These are phyloP conservation scores for Eulemur macaco DNA, from an alignment of 2,113 vertebrate genomes.

Conservation along the genomic window DNA sequence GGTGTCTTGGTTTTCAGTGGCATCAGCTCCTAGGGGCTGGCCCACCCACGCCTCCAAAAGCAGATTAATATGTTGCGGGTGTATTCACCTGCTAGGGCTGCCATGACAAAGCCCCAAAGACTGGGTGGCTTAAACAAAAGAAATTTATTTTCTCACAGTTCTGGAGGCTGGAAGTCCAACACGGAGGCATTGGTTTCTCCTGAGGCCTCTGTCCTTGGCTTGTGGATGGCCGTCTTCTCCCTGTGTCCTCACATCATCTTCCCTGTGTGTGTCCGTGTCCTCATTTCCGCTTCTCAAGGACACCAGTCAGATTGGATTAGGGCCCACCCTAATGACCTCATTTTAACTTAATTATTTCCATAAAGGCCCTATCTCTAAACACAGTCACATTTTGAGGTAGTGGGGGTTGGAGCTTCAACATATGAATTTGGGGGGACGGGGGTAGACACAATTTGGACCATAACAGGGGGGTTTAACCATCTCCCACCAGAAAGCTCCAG, in stretches of 20 bases:
- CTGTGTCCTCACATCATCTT: neutral
- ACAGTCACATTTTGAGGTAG: neutral
- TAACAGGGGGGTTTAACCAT: neutral
- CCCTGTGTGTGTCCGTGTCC: neutral
- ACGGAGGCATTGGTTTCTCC: neutral
- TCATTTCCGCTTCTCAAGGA: neutral
- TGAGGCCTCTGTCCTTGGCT: neutral
- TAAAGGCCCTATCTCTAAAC: neutral
- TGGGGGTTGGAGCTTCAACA: neutral
- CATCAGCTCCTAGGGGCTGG: neutral
- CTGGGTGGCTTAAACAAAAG: neutral
- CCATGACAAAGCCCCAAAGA: neutral
- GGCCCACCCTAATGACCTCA: neutral
- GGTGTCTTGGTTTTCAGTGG: neutral
- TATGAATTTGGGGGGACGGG: neutral
- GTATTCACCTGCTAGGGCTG: neutral
- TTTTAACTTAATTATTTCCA: neutral
- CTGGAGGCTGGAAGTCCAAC: neutral
- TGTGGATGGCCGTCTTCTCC: fast-evolving
- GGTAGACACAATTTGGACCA: neutral
- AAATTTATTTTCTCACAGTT: neutral
- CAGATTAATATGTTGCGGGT: neutral
- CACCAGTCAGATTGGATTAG: neutral
- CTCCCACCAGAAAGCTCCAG: neutral
- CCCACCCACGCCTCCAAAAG: neutral